Evolutionary conservation across 2,797 vertebrate genomes (phyloP).

Genomic region (Crypturellus tataupa): DNA sequence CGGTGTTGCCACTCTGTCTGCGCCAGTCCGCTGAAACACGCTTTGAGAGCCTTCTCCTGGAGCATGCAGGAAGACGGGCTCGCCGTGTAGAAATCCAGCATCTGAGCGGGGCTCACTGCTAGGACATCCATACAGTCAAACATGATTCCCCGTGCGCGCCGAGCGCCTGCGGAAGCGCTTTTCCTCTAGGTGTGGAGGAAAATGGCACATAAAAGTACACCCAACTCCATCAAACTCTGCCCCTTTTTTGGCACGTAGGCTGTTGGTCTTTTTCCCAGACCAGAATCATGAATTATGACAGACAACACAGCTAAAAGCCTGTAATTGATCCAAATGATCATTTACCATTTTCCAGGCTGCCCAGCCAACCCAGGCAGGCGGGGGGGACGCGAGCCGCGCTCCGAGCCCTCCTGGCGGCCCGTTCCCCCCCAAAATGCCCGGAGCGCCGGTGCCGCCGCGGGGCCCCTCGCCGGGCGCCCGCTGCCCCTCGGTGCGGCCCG

Average conservation of each 20-base stretch:
- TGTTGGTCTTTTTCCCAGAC: slow-evolving; percentile 91
- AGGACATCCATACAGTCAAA: slow-evolving; percentile 96
- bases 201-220: slow-evolving; percentile 88
- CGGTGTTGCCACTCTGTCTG: slow-evolving; percentile 93
- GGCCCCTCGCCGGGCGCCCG: slow-evolving; percentile 53
- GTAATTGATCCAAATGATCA: slow-evolving; percentile 88
- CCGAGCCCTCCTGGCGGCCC: slow-evolving; percentile 76
- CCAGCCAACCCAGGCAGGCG: slow-evolving; percentile 82
- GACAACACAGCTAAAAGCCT: slow-evolving; percentile 87
- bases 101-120: slow-evolving; percentile 89
- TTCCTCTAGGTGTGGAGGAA: slow-evolving; percentile 85
- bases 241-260: slow-evolving; percentile 88
- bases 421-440: slow-evolving; percentile 63
- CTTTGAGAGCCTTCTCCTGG: slow-evolving; percentile 93
- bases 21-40: slow-evolving; percentile 92
- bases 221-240: slow-evolving; percentile 98
- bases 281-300: slow-evolving; percentile 93
- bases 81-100: slow-evolving; percentile 93
- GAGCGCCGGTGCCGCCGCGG: slow-evolving; percentile 60
- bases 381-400: slow-evolving; percentile 78
- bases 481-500: slow-evolving; percentile 45
- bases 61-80: slow-evolving; percentile 92
- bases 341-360: slow-evolving; percentile 86
- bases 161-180: slow-evolving; percentile 84
- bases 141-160: slow-evolving; percentile 87